phyloP scores from a whole-genome alignment of 2,113 vertebrate species.

The Accipiter cooperii region DNA sequence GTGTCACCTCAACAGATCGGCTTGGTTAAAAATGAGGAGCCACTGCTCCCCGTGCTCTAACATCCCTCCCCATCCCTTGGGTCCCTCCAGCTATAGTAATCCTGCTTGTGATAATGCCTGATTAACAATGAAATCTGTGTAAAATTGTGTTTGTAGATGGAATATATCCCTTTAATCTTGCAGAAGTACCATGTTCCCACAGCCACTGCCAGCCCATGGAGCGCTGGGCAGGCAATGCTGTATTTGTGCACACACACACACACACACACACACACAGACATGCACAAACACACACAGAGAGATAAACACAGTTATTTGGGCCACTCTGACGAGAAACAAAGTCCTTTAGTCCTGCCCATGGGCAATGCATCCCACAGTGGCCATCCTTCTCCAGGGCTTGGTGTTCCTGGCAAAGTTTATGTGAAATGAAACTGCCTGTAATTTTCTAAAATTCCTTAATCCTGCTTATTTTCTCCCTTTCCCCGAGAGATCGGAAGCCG shows the following conservation, averaged over 20 bases:
- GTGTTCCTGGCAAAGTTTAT: slow-evolving; percentile 18
- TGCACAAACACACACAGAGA: too few species aligned
- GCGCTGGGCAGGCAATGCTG: background rate
- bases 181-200: background rate
- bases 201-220: background rate
- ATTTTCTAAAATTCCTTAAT: slow-evolving; percentile 62
- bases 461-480: slow-evolving; percentile 63
- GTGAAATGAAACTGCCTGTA: slow-evolving; percentile 11
- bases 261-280: too few species aligned
- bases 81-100: background rate
- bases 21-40: background rate
- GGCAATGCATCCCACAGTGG: background rate
- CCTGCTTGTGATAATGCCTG: background rate
- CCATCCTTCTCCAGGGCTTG: background rate
- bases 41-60: background rate
- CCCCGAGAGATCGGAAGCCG: slow-evolving; percentile 23
- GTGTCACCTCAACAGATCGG: background rate
- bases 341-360: background rate
- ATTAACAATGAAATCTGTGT: background rate
- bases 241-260: background rate
- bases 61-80: background rate
- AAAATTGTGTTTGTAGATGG: background rate
- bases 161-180: background rate
- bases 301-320: background rate
- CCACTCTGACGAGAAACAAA: background rate